These are phyloP conservation scores for Stictocephala bisonia DNA, from an alignment of 2,888 invertebrate genomes.

Conservation along the genomic window DNA sequence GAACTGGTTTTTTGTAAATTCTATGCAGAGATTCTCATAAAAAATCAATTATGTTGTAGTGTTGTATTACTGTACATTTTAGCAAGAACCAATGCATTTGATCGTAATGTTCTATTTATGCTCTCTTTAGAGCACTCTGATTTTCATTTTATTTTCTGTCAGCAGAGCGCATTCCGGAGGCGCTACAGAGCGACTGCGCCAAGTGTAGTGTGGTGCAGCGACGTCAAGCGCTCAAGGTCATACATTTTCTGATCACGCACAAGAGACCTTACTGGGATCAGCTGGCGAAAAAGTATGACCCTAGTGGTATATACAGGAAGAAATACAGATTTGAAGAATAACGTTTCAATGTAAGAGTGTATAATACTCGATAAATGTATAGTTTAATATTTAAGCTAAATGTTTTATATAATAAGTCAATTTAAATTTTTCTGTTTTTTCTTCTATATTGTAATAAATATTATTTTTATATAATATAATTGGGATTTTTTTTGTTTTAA, in stretches of 20 bases:
- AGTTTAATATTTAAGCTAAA: neutral
- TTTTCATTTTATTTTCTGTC: neutral
- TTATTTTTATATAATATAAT: too few species aligned
- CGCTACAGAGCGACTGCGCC: slow-evolving; percentile 73
- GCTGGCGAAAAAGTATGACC: slow-evolving; percentile 76
- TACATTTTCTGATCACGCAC: slow-evolving; percentile 75
- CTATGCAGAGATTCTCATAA: neutral
- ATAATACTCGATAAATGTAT: neutral
- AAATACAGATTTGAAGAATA: slow-evolving; percentile 67
- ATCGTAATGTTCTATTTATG: neutral
- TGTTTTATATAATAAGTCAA: neutral
- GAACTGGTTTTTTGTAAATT: neutral
- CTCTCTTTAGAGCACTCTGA: neutral
- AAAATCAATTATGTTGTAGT: neutral
- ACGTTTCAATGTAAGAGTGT: neutral
- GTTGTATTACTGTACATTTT: neutral
- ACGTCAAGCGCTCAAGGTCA: slow-evolving; percentile 72
- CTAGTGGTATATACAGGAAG: slow-evolving; percentile 72
- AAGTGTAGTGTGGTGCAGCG: slow-evolving; percentile 77
- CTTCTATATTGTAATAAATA: too few species aligned
- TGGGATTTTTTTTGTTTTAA: too few species aligned
- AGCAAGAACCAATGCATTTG: too few species aligned
- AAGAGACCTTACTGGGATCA: slow-evolving; percentile 74
- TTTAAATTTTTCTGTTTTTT: neutral
- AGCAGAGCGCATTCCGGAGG: slow-evolving; percentile 75